Conservation (phyloP, 2,888 invertebrate genomes). For the Harpagoxenus sublaevis region DNA sequence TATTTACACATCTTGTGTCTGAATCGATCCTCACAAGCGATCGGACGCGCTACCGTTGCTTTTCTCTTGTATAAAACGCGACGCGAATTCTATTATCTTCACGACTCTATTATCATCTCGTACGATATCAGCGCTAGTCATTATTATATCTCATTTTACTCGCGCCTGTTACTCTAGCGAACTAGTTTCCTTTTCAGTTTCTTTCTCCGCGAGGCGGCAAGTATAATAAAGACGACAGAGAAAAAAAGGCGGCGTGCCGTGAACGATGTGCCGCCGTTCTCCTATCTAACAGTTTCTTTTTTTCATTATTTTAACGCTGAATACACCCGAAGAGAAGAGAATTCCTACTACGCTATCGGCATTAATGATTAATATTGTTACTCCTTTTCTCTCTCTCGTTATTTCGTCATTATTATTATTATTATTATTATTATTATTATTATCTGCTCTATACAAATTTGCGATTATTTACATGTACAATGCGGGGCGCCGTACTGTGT, state of each 20-base stretch:
- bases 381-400: constrained; percentile 3
- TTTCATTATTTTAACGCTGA: constrained; percentile 28
- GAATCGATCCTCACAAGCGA: constrained; percentile 7
- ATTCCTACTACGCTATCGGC: constrained; percentile 33
- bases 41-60: constrained; percentile 12
- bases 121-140: constrained; percentile 21
- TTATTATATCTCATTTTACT: constrained; percentile 4
- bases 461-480: constrained; percentile 64
- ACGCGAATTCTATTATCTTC: constrained; percentile 21
- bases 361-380: constrained; percentile 51
- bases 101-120: constrained; percentile 5
- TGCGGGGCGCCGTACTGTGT: constrained; percentile 22
- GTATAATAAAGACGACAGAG: constrained; percentile 16
- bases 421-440: constrained; percentile 51
- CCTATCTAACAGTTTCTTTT: constrained; percentile 9
- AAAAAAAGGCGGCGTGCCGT: constrained; percentile 33
- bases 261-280: constrained; percentile 4
- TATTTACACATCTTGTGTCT: constrained; percentile 8
- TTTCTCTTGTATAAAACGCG: constrained; percentile 14
- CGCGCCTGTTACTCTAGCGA: not conserved
- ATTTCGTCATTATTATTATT: constrained; percentile 21
- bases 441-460: constrained; percentile 64
- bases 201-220: constrained; percentile 1
- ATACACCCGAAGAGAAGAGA: constrained; percentile 51
- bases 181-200: not conserved